Percentiles rank a stretch among this genome's conserved stretches.
Evolutionary conservation across 2,797 vertebrate species (phyloP).

Genomic region (Hephaestus fuliginosus): DNA sequence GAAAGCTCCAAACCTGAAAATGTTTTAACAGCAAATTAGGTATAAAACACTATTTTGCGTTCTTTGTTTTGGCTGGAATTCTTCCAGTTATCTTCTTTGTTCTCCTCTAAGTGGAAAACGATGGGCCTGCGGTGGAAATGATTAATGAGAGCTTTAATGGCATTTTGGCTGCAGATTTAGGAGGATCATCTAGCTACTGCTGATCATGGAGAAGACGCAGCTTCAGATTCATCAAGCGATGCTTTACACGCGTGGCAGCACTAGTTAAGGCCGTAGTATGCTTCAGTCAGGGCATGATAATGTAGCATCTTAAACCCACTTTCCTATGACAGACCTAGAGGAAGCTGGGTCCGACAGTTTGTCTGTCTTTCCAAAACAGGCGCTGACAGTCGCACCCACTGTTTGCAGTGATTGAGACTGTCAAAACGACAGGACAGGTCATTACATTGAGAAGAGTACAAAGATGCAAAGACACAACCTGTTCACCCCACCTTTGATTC

Average conservation of each 20-base stretch:
- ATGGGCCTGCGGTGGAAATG: constrained; percentile 5
- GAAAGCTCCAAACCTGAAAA: not conserved
- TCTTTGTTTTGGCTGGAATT: not conserved
- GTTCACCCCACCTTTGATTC: not conserved
- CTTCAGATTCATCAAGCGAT: not conserved
- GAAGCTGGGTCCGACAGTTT: not conserved
- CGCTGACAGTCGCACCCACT: not conserved
- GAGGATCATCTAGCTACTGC: not conserved
- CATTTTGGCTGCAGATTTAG: not conserved
- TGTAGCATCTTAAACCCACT: not conserved
- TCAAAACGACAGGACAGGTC: no score
- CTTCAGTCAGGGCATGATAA: not conserved
- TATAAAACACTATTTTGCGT: not conserved
- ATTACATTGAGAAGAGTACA: not conserved
- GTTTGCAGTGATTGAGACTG: not conserved
- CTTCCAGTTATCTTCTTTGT: not conserved
- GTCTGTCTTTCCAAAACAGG: not conserved
- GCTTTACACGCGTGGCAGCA: not conserved
- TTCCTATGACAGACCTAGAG: not conserved
- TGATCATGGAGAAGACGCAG: not conserved
- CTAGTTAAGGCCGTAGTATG: not conserved
- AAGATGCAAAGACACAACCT: not conserved
- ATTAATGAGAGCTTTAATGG: constrained; percentile 5
- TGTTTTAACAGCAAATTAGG: not conserved
- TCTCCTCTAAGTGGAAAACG: not conserved